Conservation (phyloP, 2,113 vertebrate species). For the Lutjanus erythropterus region DNA sequence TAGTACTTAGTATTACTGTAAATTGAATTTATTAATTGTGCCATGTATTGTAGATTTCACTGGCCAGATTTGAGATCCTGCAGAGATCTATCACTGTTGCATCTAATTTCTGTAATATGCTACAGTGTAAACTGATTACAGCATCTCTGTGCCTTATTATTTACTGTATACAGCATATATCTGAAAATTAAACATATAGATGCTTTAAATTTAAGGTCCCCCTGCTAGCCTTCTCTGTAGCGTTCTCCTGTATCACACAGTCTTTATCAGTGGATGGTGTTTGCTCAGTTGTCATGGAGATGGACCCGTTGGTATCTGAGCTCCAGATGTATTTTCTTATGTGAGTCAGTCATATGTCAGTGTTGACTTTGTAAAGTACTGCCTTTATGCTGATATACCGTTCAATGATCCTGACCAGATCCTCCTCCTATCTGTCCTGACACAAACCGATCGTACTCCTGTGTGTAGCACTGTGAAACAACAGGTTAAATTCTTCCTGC, state of each 20-base stretch:
- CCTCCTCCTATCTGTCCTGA: neutral
- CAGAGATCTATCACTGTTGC: too few species aligned
- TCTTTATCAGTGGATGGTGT: neutral
- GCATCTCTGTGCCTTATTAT: neutral
- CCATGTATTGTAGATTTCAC: neutral
- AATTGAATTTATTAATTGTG: neutral
- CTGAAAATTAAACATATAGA: neutral
- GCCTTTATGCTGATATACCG: neutral
- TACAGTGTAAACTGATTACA: too few species aligned
- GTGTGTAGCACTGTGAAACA: neutral
- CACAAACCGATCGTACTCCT: neutral
- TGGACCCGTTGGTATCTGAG: neutral
- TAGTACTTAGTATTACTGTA: neutral
- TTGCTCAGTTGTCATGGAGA: neutral
- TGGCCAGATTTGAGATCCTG: neutral
- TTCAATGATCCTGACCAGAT: neutral
- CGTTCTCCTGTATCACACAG: neutral
- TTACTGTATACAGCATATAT: neutral
- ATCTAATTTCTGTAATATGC: too few species aligned
- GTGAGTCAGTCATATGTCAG: neutral
- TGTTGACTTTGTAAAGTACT: neutral
- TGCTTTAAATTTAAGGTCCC: neutral
- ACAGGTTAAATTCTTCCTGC: slow-evolving; percentile 20
- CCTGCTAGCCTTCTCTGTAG: neutral
- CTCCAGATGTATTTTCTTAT: neutral